A percentile compares a stretch with the other conserved stretches of the same genome.
Conservation (phyloP, 2,113 vertebrate genomes). For the Ibidorhyncha struthersii region DNA sequence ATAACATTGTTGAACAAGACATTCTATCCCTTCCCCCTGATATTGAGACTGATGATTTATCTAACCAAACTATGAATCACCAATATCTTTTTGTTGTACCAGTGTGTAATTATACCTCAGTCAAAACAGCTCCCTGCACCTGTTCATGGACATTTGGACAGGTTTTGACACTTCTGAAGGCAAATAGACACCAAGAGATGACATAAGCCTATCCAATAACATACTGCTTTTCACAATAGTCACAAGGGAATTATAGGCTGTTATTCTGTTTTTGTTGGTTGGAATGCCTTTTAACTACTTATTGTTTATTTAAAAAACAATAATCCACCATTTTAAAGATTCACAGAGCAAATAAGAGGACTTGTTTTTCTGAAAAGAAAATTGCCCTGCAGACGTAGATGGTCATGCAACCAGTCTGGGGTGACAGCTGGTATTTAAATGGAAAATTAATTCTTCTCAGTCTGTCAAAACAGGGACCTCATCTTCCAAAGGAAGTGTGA, state of each 20-base stretch:
- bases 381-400: background rate
- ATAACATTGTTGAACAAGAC: background rate
- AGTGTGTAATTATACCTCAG: background rate
- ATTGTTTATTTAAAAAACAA: background rate
- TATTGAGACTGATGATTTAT: background rate
- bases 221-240: background rate
- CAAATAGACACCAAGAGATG: background rate
- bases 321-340: background rate
- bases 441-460: slow-evolving; percentile 52
- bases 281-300: slow-evolving; percentile 9
- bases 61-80: background rate
- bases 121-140: background rate
- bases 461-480: slow-evolving; percentile 18
- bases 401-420: slow-evolving; percentile 21
- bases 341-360: slow-evolving; percentile 14
- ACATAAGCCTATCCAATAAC: background rate
- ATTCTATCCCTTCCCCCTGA: background rate
- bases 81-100: background rate
- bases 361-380: slow-evolving; percentile 44
- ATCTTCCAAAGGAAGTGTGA: slow-evolving; percentile 16
- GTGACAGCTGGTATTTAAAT: slow-evolving; percentile 52
- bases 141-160: background rate
- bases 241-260: background rate
- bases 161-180: background rate
- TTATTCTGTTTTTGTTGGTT: background rate